Evolutionary conservation across 2,797 vertebrate species (phyloP).

Genomic region (Anomalospiza imberbis): DNA sequence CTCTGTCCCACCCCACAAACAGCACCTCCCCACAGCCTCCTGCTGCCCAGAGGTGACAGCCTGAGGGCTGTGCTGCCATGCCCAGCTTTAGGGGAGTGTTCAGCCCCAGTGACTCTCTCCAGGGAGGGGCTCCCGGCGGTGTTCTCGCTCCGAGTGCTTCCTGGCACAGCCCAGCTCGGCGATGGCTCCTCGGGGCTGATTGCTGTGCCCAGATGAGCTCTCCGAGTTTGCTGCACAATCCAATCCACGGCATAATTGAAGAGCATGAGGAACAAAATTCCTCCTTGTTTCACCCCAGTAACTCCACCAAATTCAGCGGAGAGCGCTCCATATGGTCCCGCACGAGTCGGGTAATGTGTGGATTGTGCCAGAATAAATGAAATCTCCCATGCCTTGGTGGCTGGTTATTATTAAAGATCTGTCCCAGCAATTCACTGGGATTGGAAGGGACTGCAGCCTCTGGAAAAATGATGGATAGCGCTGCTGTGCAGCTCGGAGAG

Average conservation of each 20-base stretch:
- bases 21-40: too few relatives aligned
- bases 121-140: neutral
- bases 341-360: conserved; percentile 63
- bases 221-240: conserved; percentile 55
- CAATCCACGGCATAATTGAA: conserved; percentile 56
- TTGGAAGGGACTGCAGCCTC: conserved; percentile 43
- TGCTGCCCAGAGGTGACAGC: too few relatives aligned
- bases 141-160: neutral
- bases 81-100: neutral
- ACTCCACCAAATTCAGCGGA: conserved; percentile 60
- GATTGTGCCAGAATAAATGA: conserved; percentile 66
- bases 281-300: conserved; percentile 63
- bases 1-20: fast-evolving
- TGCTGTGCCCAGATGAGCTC: conserved; percentile 68
- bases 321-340: conserved; percentile 72
- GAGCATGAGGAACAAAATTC: conserved; percentile 62
- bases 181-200: conserved; percentile 54
- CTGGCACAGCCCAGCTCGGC: conserved; percentile 13
- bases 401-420: conserved; percentile 57
- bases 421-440: conserved; percentile 48
- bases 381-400: conserved; percentile 62
- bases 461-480: conserved; percentile 55
- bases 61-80: neutral
- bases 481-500: conserved; percentile 3
- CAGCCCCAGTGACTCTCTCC: neutral